Evolutionary conservation across 2,113 vertebrate species (phyloP).

Genomic region (Oncorhynchus mykiss): DNA sequence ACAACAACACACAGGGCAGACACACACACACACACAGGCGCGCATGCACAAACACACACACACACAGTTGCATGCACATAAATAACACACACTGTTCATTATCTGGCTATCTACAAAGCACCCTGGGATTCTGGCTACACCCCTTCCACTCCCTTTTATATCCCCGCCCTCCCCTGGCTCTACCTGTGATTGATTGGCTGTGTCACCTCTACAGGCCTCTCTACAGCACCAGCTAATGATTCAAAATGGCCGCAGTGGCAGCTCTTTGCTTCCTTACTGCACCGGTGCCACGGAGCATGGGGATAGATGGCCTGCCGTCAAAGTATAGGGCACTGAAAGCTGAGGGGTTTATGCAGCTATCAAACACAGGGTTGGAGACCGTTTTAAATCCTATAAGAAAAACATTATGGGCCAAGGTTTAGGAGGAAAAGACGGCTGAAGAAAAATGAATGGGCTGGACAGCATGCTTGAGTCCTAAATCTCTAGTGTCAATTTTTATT

Average conservation of each 20-base stretch:
- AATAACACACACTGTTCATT: neutral
- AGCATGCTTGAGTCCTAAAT: neutral
- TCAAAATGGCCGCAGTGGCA: slow-evolving; percentile 50
- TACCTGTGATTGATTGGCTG: slow-evolving; percentile 40
- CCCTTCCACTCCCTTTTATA: slow-evolving; percentile 10
- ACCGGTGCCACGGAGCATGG: neutral
- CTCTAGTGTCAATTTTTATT: neutral
- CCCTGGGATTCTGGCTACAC: neutral
- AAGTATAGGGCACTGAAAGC: neutral
- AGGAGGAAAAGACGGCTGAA: neutral
- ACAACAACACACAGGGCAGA: neutral
- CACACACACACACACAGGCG: neutral
- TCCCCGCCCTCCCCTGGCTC: slow-evolving; percentile 11
- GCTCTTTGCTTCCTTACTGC: slow-evolving; percentile 4
- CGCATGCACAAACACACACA: neutral
- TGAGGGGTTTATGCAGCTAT: neutral
- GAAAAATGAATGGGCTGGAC: neutral
- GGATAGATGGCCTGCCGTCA: neutral
- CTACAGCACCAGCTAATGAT: slow-evolving; percentile 61
- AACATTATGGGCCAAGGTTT: neutral
- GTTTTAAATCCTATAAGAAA: slow-evolving; percentile 2
- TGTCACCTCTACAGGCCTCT: slow-evolving; percentile 40
- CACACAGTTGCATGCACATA: neutral
- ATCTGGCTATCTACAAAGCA: neutral
- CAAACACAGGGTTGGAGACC: neutral